Conservation (phyloP, 2,113 vertebrate genomes). For the Lanius ludovicianus region DNA sequence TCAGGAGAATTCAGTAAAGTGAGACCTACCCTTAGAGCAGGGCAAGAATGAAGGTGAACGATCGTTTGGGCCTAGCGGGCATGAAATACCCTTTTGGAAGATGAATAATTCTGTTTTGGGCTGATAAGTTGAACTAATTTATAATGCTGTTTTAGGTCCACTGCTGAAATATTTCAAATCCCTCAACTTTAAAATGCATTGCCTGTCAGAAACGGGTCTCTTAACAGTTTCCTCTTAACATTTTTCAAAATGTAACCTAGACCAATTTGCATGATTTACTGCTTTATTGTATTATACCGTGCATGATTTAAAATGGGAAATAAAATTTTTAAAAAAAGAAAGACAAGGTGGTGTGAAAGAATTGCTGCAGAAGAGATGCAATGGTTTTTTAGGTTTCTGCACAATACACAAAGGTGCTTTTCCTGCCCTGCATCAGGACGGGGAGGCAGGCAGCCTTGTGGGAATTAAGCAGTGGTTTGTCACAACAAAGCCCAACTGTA, state of each 20-base stretch:
- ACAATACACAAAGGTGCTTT: conserved; percentile 25
- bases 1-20: conserved; percentile 87
- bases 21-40: conserved; percentile 85
- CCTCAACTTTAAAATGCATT: conserved; percentile 88
- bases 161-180: conserved; percentile 89
- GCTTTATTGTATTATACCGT: conserved; percentile 85
- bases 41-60: conserved; percentile 87
- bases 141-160: conserved; percentile 91
- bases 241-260: conserved; percentile 86
- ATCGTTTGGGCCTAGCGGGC: conserved; percentile 88
- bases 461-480: conserved; percentile 11
- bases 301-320: conserved; percentile 85
- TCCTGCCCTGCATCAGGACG: not conserved
- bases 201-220: conserved; percentile 84
- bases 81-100: conserved; percentile 91
- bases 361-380: conserved; percentile 50
- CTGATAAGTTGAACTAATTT: conserved; percentile 91
- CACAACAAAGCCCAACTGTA: not conserved
- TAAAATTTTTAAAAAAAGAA: conserved; percentile 67
- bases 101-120: conserved; percentile 93
- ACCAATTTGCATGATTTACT: conserved; percentile 90
- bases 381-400: not conserved
- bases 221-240: conserved; percentile 87
- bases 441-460: not conserved
- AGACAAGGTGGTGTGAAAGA: conserved; percentile 63